Evolutionary conservation across 2,888 invertebrate species (phyloP).

Genomic region (Cephus nigrinus): DNA sequence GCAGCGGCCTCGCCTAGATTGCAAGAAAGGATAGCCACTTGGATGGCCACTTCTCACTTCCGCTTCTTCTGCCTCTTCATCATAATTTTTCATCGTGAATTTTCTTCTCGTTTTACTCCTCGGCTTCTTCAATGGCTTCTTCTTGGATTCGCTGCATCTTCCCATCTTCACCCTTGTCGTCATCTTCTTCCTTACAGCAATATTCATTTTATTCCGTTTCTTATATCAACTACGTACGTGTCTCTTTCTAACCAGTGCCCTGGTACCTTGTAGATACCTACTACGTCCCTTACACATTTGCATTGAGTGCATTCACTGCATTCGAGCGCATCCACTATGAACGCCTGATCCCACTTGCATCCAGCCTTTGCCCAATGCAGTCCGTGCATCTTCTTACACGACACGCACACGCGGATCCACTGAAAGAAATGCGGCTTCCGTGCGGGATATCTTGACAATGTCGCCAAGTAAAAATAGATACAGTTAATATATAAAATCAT

Average conservation of each 20-base stretch:
- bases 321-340: neutral
- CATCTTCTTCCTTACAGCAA: neutral
- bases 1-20: neutral
- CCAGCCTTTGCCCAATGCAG: neutral
- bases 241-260: neutral
- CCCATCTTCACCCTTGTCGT: neutral
- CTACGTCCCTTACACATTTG: neutral
- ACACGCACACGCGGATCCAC: neutral
- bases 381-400: neutral
- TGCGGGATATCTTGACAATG: neutral
- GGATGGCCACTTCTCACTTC: neutral
- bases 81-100: neutral
- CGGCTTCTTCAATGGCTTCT: neutral
- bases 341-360: neutral
- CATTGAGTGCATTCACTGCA: neutral
- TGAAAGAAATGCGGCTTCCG: neutral
- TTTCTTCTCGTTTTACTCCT: neutral
- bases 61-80: neutral
- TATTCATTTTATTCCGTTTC: neutral
- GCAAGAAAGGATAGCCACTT: neutral
- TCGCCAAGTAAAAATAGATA: neutral
- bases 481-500: neutral
- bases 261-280: neutral
- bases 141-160: neutral
- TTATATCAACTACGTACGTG: neutral